A percentile compares a stretch with the other conserved stretches of the same genome.
Conservation (phyloP, 1,140 invertebrate genomes). For the Oryzaephilus surinamensis region DNA sequence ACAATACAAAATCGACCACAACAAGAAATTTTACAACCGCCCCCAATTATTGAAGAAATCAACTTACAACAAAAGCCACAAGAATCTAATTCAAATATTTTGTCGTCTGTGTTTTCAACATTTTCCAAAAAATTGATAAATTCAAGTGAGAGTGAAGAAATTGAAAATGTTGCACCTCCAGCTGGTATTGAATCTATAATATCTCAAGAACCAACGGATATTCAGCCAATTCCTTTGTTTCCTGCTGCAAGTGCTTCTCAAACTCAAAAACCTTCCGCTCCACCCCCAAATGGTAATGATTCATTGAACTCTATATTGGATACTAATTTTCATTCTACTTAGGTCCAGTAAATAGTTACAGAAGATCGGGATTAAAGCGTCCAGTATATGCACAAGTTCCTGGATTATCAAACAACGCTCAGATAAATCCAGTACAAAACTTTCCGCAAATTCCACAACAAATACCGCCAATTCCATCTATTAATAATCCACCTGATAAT, state of each 20-base stretch:
- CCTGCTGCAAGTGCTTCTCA: constrained; percentile 4
- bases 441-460: constrained; percentile 6
- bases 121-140: constrained; percentile 16
- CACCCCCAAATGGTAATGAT: no score
- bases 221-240: constrained; percentile 16
- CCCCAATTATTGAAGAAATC: neutral
- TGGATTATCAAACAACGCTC: constrained; percentile 21
- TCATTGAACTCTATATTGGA: no score
- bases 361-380: constrained; percentile 29
- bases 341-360: constrained; percentile 21
- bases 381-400: constrained; percentile 36
- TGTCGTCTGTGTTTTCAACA: constrained; percentile 19
- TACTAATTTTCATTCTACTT: no score
- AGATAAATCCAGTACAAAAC: constrained; percentile 2
- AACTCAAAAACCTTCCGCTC: neutral
- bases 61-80: neutral
- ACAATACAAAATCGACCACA: no score
- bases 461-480: constrained; percentile 6
- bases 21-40: neutral
- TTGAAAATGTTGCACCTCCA: constrained; percentile 9
- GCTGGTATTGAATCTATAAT: constrained; percentile 13
- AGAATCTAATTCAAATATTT: constrained; percentile 14
- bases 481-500: no score
- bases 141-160: neutral
- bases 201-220: constrained; percentile 6